These are phyloP conservation scores for Sebastes matsubarae DNA, from an alignment of 2,797 vertebrate species.

Conservation along the genomic window DNA sequence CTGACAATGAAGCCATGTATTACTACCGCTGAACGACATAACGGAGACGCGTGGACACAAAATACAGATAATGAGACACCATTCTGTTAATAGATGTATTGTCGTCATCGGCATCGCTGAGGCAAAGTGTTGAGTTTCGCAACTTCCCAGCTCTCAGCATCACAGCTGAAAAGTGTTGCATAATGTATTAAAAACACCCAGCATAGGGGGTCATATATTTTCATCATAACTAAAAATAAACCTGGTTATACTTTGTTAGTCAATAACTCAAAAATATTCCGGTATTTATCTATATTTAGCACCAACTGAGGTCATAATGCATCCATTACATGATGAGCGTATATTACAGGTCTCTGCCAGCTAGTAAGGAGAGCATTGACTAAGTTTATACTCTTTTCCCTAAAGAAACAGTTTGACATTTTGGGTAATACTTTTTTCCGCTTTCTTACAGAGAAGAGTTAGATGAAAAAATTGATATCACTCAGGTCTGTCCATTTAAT, in stretches of 20 bases:
- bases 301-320: background rate
- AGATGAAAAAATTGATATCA: background rate
- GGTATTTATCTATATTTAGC: background rate
- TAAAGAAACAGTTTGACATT: background rate
- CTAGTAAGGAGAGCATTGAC: background rate
- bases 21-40: slow-evolving; percentile 19
- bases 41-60: slow-evolving; percentile 22
- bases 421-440: background rate
- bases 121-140: slow-evolving; percentile 13
- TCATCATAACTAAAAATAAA: background rate
- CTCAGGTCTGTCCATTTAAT: background rate
- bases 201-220: background rate
- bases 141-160: slow-evolving; percentile 2
- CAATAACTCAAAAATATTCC: background rate
- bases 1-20: slow-evolving; percentile 60
- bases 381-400: background rate
- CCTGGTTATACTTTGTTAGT: background rate
- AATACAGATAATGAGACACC: slow-evolving; percentile 36
- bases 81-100: slow-evolving; percentile 17
- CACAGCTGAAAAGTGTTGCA: slow-evolving; percentile 10
- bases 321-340: background rate
- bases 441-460: background rate
- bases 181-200: background rate
- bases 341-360: background rate
- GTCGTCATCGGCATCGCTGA: slow-evolving; percentile 12